phyloP scores from a whole-genome alignment of 2,888 invertebrate species.

The Argyra leucocephala region DNA sequence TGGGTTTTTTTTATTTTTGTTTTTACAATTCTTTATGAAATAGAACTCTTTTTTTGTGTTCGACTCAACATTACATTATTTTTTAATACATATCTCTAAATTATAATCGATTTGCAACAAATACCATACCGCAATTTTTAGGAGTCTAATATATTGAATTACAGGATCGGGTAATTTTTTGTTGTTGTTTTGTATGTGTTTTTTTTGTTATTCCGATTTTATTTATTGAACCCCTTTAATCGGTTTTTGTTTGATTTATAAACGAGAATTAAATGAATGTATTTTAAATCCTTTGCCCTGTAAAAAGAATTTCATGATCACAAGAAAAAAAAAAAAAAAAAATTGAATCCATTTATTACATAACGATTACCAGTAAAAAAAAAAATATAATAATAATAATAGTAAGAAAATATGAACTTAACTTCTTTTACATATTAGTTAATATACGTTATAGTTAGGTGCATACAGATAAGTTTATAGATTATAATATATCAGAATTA shows the following conservation, averaged over 20 bases:
- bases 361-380: not conserved
- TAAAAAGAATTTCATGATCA: not conserved
- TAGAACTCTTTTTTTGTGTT: not conserved
- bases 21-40: not conserved
- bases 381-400: not conserved
- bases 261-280: not conserved
- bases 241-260: conserved; percentile 10
- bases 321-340: not conserved
- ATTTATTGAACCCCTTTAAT: conserved; percentile 9
- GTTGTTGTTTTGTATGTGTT: no score
- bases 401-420: not conserved
- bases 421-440: no score
- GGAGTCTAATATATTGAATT: no score
- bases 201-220: not conserved
- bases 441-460: no score
- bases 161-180: not conserved
- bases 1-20: not conserved
- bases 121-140: no score
- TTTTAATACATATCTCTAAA: no score
- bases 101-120: no score
- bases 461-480: no score
- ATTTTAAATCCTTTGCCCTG: not conserved
- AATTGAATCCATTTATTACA: conserved; percentile 1
- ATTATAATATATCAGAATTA: no score
- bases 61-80: no score